phyloP scores from a whole-genome alignment of 1,140 invertebrate species.

The Ceratitis capitata region DNA sequence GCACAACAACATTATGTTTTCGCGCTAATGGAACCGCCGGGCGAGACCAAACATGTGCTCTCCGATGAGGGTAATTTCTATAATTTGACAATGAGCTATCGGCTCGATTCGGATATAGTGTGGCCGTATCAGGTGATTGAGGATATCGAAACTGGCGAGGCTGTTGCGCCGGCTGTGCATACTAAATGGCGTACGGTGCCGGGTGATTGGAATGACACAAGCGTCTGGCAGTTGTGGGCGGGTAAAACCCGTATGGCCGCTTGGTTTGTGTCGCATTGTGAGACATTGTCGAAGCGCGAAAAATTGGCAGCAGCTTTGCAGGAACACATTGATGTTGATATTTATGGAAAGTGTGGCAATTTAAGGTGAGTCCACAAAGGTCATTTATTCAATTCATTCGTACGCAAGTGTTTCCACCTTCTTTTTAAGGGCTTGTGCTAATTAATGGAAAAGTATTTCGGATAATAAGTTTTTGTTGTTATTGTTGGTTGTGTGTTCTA shows the following conservation, averaged over 20 bases:
- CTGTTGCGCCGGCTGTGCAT: slow-evolving; percentile 49
- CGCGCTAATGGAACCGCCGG: slow-evolving; percentile 59
- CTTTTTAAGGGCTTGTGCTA: no score
- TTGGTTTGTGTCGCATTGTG: slow-evolving; percentile 74
- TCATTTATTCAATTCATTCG: no score
- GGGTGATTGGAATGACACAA: slow-evolving; percentile 46
- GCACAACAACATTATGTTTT: slow-evolving; percentile 54
- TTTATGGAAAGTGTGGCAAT: slow-evolving; percentile 73
- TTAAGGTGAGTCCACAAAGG: slow-evolving; percentile 57
- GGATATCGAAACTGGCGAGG: slow-evolving; percentile 50
- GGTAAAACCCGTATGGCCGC: slow-evolving; percentile 67
- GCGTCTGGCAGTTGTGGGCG: slow-evolving; percentile 52
- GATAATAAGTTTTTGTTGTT: no score
- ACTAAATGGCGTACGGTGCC: slow-evolving; percentile 49
- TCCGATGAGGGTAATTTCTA: slow-evolving; percentile 59
- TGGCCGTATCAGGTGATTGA: slow-evolving; percentile 70
- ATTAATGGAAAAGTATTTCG: no score
- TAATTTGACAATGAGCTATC: slow-evolving; percentile 72
- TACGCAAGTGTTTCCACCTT: no score
- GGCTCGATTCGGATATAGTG: slow-evolving; percentile 72
- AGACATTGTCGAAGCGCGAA: slow-evolving; percentile 68
- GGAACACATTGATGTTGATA: slow-evolving; percentile 71
- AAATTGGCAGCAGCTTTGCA: slow-evolving; percentile 68
- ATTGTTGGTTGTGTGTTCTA: no score
- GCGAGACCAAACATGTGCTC: slow-evolving; percentile 55